Base-by-base conservation (phyloP, 2,888 invertebrate species). In the Anarsia innoxiella region DNA sequence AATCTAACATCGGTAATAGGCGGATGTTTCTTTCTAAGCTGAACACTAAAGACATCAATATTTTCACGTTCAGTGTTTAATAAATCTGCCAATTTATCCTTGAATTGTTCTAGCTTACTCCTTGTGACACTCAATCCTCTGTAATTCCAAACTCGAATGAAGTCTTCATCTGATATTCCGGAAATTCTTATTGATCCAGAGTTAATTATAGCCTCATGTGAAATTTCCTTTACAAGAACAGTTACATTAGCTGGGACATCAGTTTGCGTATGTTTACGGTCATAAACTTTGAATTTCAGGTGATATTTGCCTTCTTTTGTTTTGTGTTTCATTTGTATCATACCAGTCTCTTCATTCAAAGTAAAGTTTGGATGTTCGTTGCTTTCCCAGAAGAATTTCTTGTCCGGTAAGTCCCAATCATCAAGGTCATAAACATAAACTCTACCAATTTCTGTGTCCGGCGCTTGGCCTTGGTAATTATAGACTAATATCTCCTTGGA, bases 391-490 rank as follows among this genome's bases (percentile, higher is more conserved):
- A 94, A 95, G 86, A 97, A 99, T 60, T 94, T 96, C 76, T 99
- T 99, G 71, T 99, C 98, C 0, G 94, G 95, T 46, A 97, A 83
- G 82, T 99, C 99, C 99, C 99, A 99, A 71, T 99, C 99, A 73
- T 99, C 99, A 47, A 95, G 85, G 79, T 99, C 99, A 65, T 96
- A 95, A 0, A 99, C 98, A 73, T 97, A 98, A 4, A 99, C 99
- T 44, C 95, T 88, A 23, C 98, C 98, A 46, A 99, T 93, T 71
- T 93, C 94, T 0, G 96, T 94, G 54, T 94, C 95, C 14, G 93
- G 94, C 38, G 95, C 92, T 74, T 93, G 93, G 9, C 95, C 94
- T 88, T 94, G 89, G 56, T 99, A 99, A 77, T 97, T 98, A 78
- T 99, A 99, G 1, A 98, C 96, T 66, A 97, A 94, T 59, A 99